Conservation (phyloP, 2,113 vertebrate species). For the Lepus timidus region DNA sequence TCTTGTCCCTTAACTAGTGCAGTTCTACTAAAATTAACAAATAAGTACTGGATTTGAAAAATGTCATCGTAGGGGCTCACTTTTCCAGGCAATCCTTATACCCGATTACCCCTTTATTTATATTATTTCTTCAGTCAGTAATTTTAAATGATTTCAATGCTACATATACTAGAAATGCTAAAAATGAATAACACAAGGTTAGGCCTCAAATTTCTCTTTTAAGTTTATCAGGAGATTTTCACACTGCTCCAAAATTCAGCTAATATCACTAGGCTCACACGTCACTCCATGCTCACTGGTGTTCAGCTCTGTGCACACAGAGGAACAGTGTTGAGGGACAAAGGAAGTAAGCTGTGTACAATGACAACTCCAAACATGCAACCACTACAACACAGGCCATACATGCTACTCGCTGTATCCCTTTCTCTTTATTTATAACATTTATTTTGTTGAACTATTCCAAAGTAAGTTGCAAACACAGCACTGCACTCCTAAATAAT, state of each 20-base stretch:
- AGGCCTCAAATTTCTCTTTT: not conserved
- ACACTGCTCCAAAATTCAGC: not conserved
- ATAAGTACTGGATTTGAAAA: conserved; percentile 21
- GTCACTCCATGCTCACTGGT: rapidly evolving
- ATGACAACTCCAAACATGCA: not conserved
- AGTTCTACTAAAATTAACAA: not conserved
- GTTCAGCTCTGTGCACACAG: not conserved
- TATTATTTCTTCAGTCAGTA: conserved; percentile 5
- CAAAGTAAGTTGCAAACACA: not conserved
- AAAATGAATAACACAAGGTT: not conserved
- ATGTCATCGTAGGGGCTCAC: not conserved
- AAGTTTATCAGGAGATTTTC: not conserved
- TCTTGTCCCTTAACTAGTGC: not conserved
- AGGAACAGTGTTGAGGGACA: not conserved
- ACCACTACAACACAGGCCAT: not conserved
- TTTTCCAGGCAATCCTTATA: conserved; percentile 7
- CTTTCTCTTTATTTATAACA: not conserved
- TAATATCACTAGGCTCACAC: not conserved
- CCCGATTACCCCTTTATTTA: not conserved
- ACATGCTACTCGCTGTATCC: not conserved
- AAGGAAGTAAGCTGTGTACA: not conserved
- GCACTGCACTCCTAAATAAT: not conserved
- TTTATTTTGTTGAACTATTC: not conserved
- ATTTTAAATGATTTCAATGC: not conserved
- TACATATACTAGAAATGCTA: not conserved